These are phyloP conservation scores for Sebastes taczanowskii DNA, from an alignment of 2,797 vertebrate genomes.

Conservation along the genomic window DNA sequence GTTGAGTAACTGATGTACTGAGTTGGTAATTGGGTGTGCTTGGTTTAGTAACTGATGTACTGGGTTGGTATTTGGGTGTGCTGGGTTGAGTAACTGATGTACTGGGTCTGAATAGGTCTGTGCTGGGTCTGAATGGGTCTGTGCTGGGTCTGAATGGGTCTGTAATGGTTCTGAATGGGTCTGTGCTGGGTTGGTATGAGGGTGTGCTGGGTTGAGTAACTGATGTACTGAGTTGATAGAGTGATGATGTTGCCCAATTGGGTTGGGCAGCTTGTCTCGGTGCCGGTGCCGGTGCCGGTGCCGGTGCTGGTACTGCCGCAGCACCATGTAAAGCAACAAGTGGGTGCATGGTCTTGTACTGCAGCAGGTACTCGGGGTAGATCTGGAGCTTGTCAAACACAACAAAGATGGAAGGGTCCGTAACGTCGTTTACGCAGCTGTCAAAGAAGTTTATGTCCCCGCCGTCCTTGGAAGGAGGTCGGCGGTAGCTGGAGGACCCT, in stretches of 20 bases:
- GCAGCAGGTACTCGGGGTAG: conserved; percentile 82
- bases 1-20: too few relatives aligned
- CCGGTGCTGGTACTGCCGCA: accelerated
- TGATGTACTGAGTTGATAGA: too few relatives aligned
- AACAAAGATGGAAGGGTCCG: conserved; percentile 78
- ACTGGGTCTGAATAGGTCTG: too few relatives aligned
- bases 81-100: too few relatives aligned
- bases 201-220: background rate
- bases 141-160: too few relatives aligned
- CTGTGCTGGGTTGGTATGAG: background rate
- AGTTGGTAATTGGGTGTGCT: accelerated
- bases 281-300: background rate
- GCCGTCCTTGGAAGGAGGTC: conserved; percentile 75
- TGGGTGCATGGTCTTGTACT: conserved; percentile 52
- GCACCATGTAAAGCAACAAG: accelerated
- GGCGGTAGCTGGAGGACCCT: conserved; percentile 76
- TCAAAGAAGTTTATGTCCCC: conserved; percentile 73
- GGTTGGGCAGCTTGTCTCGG: background rate
- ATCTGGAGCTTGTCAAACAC: conserved; percentile 83
- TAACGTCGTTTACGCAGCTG: conserved; percentile 79
- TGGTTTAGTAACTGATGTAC: too few relatives aligned
- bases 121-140: too few relatives aligned
- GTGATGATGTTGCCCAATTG: background rate
- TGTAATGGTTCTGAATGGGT: too few relatives aligned
- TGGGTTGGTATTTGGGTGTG: too few relatives aligned